Base-by-base conservation (phyloP, 2,797 vertebrate species). In the Menidia menidia region DNA sequence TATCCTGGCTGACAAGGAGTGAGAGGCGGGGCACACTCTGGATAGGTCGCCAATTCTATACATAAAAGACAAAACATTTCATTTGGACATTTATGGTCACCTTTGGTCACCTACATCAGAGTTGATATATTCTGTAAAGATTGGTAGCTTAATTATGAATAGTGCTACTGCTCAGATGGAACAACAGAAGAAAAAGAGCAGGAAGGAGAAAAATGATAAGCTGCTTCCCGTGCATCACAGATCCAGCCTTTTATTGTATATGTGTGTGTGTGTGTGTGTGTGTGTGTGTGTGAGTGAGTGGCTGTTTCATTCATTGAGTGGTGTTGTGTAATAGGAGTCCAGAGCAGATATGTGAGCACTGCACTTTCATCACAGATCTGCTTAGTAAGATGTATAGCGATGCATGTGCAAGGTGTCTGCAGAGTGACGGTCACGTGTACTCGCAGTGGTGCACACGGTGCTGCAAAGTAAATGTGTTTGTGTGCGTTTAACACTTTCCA, bases 361-460 rank as follows among this genome's bases (percentile, higher is more conserved):
- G 83, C 78, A 82, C 82, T 84, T 75, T 82, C 74, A 80, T 81
- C 81, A 78, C 61, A 79, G 78, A 81, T 72, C 75, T 86, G 82
- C 86, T 85, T 81, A 84, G 81, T 84, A 81, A 87, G 82, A 85
- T 54, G 73, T 56, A 54, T 59, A 60, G 71, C 32, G 73, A 75
- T 35, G 41, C 68, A 47, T 64, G 64, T 70, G 70, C 64, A 44
- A 54, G 53, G 73, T 71, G 71, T 61, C 59, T 72, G 64, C 80
- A 43, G 80, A 60, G 71, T 61, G 55, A 51, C 30, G 41, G 71
- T 70, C 45, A 58, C 61, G 54, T 60, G n/a, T 41, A 60, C 64
- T 77, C 62, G 54, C n/a, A 35, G 44, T 19, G 12, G 2, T 55
- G 33, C 56, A 48, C 6, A 16, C 19, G 45, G 63, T 39, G 25